Evolutionary conservation across 2,888 invertebrate species (phyloP), one percentile per base, ranked within the genome.

Genomic region (Netelia virgata): DNA sequence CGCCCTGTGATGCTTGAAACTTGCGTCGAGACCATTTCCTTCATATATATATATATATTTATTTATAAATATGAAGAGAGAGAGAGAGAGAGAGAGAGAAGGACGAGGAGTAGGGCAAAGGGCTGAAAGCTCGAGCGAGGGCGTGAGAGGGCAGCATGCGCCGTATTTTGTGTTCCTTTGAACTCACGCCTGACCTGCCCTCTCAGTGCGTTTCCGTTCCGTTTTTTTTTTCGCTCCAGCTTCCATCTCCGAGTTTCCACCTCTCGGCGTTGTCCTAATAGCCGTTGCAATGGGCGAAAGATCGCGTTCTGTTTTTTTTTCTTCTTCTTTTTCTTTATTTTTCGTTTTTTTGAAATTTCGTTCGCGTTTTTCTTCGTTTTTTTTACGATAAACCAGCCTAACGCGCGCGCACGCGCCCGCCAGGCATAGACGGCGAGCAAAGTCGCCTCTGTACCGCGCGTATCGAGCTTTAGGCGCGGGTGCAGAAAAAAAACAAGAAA

Each of bases 171-270:
- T 63, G 63, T 47, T 85, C 72, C 82, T 85, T 85, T 85, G 84
- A 85, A 85, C 78, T 85, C 72, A 70, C 82, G 78, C 78, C 84
- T 79, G 84, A 82, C 74, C 81, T 84, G 59, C 72, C 66, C 53
- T 68, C 84, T 53, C 50, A 74, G 77, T 84, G 81, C 84, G 84
- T 84, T 84, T 73, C 76, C 75, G 14, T 59, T 59, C 14, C 41
- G 57, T 76, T 76, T 77, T 76, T 76, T 77, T 69, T 76, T 74
- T 74, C 23, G 23, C 10, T 70, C 16, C 69, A 43, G 59, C 69
- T 36, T 61, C 14, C 14, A 20, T 73, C 50, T 55, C 28, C 10
- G 20, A 73, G 23, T 73, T 76, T 69, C 36, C 53, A 47, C 23
- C 83, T 80, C 74, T 82, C 59, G 66, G 55, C 23, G 61, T 43